phyloP scores from a whole-genome alignment of 1,140 invertebrate species.

The Steinernema khuongi region DNA sequence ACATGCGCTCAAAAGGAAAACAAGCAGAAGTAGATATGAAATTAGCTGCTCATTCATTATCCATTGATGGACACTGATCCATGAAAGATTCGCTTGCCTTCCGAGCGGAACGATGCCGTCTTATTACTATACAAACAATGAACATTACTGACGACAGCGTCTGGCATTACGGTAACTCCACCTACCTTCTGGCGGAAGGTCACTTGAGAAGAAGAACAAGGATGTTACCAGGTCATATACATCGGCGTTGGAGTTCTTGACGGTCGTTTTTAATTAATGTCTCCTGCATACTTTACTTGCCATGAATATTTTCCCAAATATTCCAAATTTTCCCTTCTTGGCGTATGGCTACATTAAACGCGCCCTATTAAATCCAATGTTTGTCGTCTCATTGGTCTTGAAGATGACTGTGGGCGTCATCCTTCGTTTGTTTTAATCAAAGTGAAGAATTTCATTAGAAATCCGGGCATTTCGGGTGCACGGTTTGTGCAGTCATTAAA shows the following conservation, averaged over 20 bases:
- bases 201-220: too few species aligned
- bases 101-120: neutral
- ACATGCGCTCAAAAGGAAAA: neutral
- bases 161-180: too few species aligned
- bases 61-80: neutral
- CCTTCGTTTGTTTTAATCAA: conserved; percentile 13
- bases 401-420: neutral
- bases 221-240: too few species aligned
- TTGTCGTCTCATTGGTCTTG: too few species aligned
- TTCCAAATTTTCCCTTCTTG: too few species aligned
- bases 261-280: too few species aligned
- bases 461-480: neutral
- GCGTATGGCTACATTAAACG: too few species aligned
- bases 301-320: too few species aligned
- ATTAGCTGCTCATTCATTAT: neutral
- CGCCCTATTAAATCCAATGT: too few species aligned
- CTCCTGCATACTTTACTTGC: too few species aligned
- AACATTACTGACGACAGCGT: neutral
- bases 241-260: too few species aligned
- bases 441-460: neutral
- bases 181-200: too few species aligned
- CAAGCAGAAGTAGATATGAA: conserved; percentile 2
- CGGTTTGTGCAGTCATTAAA: neutral
- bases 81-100: neutral
- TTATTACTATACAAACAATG: neutral